These are phyloP conservation scores for Meliscaeva auricollis DNA, from an alignment of 2,888 invertebrate genomes.

Conservation along the genomic window DNA sequence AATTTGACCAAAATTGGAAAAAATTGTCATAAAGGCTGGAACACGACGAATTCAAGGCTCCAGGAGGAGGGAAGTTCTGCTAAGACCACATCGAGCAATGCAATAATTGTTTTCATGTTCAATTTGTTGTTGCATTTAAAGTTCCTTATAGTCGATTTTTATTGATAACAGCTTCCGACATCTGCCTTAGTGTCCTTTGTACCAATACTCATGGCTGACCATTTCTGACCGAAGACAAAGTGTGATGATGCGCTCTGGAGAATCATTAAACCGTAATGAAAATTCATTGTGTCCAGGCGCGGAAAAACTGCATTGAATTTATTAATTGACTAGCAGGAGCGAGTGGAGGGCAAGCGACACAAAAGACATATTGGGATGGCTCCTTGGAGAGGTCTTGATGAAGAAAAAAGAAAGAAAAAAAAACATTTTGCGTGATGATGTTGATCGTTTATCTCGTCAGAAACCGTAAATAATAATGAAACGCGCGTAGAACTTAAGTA, in stretches of 20 bases:
- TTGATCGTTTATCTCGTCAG: constrained; percentile 68
- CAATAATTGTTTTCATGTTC: constrained; percentile 40
- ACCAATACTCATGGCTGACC: neutral
- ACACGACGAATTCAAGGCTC: neutral
- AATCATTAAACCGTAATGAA: constrained; percentile 72
- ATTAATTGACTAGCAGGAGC: constrained; percentile 66
- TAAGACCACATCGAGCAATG: constrained; percentile 25
- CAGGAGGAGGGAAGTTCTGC: no score
- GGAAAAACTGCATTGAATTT: constrained; percentile 70
- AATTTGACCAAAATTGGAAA: constrained; percentile 79
- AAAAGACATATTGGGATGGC: constrained; percentile 30
- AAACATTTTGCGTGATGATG: constrained; percentile 57
- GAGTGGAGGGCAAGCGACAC: neutral
- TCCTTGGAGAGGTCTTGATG: neutral
- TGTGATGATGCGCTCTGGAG: constrained; percentile 62
- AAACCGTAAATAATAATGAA: constrained; percentile 72
- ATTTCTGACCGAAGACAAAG: constrained; percentile 42
- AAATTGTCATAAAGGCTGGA: constrained; percentile 77
- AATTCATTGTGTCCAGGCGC: constrained; percentile 68
- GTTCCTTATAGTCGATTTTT: constrained; percentile 33
- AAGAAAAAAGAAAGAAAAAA: neutral
- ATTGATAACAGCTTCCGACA: constrained; percentile 72
- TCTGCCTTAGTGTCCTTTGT: constrained; percentile 15
- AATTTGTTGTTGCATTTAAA: neutral
- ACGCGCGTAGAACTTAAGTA: constrained; percentile 71